phyloP scores from a whole-genome alignment of 2,797 vertebrate species.

The Pagetopsis macropterus region DNA sequence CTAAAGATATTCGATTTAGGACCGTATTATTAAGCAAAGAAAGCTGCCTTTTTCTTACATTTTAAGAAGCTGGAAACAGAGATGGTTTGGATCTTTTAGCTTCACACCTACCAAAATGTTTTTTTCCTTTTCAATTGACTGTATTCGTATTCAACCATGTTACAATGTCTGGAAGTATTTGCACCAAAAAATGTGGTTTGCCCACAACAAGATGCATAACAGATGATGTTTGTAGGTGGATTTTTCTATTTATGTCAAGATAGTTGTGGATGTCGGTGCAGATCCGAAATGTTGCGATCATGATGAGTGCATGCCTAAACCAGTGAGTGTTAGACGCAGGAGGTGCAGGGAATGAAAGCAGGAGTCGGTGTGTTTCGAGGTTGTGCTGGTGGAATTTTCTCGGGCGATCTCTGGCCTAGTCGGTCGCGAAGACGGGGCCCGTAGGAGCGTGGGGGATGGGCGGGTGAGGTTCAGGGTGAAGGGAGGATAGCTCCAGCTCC shows the following conservation, averaged over 20 bases:
- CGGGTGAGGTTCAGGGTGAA: slow-evolving; percentile 31
- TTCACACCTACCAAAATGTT: background rate
- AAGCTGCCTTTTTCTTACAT: no score
- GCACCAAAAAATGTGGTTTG: background rate
- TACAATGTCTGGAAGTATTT: background rate
- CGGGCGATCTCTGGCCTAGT: slow-evolving; percentile 42
- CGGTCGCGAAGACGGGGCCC: slow-evolving; percentile 49
- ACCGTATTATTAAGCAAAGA: background rate
- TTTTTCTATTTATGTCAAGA: slow-evolving; percentile 6
- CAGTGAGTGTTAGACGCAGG: slow-evolving; percentile 31
- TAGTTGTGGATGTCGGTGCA: slow-evolving; percentile 32
- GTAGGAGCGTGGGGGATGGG: slow-evolving; percentile 12
- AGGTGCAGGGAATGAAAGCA: slow-evolving; percentile 23
- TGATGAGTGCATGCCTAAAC: slow-evolving; percentile 36
- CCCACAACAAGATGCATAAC: background rate
- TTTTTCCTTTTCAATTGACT: background rate
- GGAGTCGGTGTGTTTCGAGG: slow-evolving; percentile 16
- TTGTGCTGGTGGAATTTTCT: slow-evolving; percentile 46
- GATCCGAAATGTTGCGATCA: slow-evolving; percentile 18
- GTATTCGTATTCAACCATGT: background rate
- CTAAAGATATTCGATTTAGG: background rate
- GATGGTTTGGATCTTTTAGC: background rate
- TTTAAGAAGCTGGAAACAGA: background rate
- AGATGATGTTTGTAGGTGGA: slow-evolving; percentile 12
- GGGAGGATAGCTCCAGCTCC: slow-evolving; percentile 63